phyloP scores from a whole-genome alignment of 2,888 invertebrate species.

The Mayetiola destructor region DNA sequence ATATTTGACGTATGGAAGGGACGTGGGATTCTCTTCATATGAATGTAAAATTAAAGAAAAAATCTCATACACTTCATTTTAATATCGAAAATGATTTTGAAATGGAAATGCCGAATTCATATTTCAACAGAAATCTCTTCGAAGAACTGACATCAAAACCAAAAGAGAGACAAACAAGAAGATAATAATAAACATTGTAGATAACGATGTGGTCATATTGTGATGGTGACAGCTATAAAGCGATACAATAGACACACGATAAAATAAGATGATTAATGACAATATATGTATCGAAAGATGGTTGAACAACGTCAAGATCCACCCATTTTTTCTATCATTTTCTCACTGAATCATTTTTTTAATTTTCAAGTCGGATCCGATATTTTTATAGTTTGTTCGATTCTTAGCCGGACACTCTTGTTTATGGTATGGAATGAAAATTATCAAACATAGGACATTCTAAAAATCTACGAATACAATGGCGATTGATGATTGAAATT shows the following conservation, averaged over 20 bases:
- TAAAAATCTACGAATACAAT: too few relatives aligned
- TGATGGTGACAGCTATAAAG: background rate
- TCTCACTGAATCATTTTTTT: too few relatives aligned
- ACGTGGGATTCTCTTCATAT: slow-evolving; percentile 8
- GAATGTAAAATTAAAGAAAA: background rate
- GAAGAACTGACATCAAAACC: background rate
- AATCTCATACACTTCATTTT: slow-evolving; percentile 4
- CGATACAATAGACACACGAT: background rate
- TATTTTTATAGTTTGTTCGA: too few relatives aligned
- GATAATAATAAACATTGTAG: background rate
- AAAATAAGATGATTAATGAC: slow-evolving; percentile 11
- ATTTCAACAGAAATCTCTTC: background rate
- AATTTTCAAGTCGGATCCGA: too few relatives aligned
- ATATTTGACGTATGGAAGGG: too few relatives aligned
- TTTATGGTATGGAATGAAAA: too few relatives aligned
- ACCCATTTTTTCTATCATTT: background rate
- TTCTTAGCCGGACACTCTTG: too few relatives aligned
- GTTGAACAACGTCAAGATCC: background rate
- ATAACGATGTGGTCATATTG: too few relatives aligned
- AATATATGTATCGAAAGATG: background rate
- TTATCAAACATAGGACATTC: too few relatives aligned
- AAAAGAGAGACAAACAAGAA: slow-evolving; percentile 2
- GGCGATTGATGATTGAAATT: too few relatives aligned
- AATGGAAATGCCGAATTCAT: background rate
- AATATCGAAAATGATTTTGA: slow-evolving; percentile 8